Evolutionary conservation across 2,797 vertebrate species (phyloP).

Genomic region (Prionace glauca): DNA sequence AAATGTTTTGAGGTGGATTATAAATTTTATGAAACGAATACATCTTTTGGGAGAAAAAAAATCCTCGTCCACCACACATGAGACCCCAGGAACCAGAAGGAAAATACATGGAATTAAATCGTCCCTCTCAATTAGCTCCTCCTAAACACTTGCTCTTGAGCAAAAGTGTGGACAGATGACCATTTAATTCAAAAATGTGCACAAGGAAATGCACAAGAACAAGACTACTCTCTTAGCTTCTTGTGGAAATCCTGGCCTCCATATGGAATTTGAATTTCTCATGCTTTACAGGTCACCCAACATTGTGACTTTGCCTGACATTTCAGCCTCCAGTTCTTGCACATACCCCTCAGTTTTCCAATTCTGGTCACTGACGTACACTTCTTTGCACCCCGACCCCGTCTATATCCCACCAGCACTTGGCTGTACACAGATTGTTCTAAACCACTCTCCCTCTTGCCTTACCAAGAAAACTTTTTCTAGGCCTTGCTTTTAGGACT

Average conservation of each 20-base stretch:
- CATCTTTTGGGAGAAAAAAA: too few relatives aligned
- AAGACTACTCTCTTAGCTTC: background rate
- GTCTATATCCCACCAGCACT: background rate
- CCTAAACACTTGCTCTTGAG: background rate
- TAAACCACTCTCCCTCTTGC: background rate
- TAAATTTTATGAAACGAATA: too few relatives aligned
- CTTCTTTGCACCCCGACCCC: background rate
- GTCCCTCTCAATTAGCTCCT: background rate
- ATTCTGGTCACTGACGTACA: background rate
- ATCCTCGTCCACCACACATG: background rate
- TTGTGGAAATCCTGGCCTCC: background rate
- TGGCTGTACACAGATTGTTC: background rate
- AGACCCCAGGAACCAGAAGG: background rate
- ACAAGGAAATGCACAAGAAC: background rate
- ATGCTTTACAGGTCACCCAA: background rate
- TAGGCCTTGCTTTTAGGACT: background rate
- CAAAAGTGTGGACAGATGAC: background rate
- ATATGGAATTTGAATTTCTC: background rate
- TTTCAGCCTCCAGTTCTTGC: background rate
- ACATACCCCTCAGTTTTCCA: background rate
- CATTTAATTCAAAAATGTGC: background rate
- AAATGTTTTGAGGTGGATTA: too few relatives aligned
- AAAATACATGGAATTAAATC: background rate
- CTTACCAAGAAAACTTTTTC: background rate
- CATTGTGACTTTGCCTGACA: background rate